phyloP scores from a whole-genome alignment of 2,797 vertebrate genomes.

The Gorsachius magnificus region DNA sequence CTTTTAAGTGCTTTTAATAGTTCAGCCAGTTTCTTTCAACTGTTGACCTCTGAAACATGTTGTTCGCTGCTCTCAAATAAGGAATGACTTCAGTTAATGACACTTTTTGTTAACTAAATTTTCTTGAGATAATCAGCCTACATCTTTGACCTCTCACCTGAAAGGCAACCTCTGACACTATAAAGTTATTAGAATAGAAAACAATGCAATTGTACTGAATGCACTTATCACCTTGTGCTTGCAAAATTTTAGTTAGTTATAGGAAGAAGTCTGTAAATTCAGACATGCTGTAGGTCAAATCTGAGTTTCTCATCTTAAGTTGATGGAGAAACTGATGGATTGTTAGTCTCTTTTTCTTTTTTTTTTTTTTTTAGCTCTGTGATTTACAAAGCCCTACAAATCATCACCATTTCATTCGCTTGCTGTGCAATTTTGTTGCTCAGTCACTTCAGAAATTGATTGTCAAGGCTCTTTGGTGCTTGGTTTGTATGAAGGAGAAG shows the following conservation, averaged over 20 bases:
- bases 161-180: conserved; percentile 15
- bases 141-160: not conserved
- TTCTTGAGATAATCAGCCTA: not conserved
- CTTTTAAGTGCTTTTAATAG: conserved; percentile 25
- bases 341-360: not conserved
- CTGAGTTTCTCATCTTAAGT: not conserved
- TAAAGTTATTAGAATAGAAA: conserved; percentile 31
- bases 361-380: not conserved
- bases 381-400: not conserved
- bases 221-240: not conserved
- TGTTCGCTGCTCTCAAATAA: conserved; percentile 43
- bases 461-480: not conserved
- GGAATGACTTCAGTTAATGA: conserved; percentile 19
- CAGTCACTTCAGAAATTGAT: not conserved
- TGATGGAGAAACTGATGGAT: not conserved
- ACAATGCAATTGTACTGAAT: not conserved
- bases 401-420: not conserved
- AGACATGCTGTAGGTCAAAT: not conserved
- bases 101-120: conserved; percentile 33
- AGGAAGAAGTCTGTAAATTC: not conserved
- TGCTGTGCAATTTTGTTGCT: not conserved
- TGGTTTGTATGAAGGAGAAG: not conserved
- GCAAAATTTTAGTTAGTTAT: not conserved
- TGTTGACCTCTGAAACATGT: conserved; percentile 30
- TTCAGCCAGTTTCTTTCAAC: not conserved